phyloP scores from a whole-genome alignment of 2,113 vertebrate genomes.

The Ctenodactylus gundi region DNA sequence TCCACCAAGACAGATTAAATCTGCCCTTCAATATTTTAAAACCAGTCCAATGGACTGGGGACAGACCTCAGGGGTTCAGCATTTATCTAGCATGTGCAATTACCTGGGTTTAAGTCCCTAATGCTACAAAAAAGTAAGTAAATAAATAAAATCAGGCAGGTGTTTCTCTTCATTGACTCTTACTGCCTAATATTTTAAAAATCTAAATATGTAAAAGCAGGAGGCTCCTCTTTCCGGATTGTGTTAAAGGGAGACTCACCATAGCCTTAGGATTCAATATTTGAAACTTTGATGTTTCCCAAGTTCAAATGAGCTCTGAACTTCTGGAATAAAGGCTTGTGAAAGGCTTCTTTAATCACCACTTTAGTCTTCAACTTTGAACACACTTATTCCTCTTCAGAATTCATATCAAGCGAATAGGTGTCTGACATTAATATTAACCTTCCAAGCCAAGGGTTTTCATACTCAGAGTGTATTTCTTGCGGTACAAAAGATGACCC shows the following conservation, averaged over 20 bases:
- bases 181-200: neutral
- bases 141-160: neutral
- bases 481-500: neutral
- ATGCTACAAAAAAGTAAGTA: neutral
- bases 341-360: neutral
- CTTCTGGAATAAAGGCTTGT: conserved; percentile 4
- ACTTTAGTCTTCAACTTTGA: neutral
- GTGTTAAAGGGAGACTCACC: neutral
- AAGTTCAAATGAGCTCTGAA: conserved; percentile 53
- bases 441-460: neutral
- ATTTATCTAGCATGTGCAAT: neutral
- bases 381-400: conserved; percentile 1
- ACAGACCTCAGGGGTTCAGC: neutral
- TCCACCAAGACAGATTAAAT: neutral
- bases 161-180: neutral
- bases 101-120: neutral
- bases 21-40: neutral
- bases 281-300: neutral
- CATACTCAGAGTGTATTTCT: neutral
- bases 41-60: neutral
- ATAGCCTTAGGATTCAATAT: conserved; percentile 12
- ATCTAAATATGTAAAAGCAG: neutral
- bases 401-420: neutral
- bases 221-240: neutral
- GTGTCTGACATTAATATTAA: neutral